Conservation (phyloP, 2,888 invertebrate genomes). For the Punctoribates punctum region DNA sequence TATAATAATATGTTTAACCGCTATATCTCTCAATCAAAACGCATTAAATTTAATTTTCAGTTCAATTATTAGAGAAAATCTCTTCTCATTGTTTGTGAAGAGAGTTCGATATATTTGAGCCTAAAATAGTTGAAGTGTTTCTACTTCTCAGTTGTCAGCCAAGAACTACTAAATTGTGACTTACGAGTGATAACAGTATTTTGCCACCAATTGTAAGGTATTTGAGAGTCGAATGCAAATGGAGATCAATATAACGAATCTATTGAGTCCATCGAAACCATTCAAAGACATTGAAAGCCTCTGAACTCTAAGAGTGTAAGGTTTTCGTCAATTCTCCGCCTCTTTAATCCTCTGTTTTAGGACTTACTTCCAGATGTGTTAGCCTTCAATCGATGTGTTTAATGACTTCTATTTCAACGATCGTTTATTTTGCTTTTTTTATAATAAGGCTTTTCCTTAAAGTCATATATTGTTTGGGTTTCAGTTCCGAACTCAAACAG, state of each 20-base stretch:
- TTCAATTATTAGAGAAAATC: not conserved
- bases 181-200: not conserved
- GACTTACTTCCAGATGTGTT: slow-evolving; percentile 34
- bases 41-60: not conserved
- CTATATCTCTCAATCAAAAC: slow-evolving; percentile 1
- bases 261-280: slow-evolving; percentile 10
- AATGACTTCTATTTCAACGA: slow-evolving; percentile 31
- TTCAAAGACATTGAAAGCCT: not conserved
- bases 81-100: not conserved
- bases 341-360: slow-evolving; percentile 29
- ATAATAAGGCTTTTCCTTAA: not conserved
- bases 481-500: slow-evolving; percentile 6
- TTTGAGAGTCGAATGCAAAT: slow-evolving; percentile 1
- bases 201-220: not conserved
- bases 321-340: slow-evolving; percentile 24
- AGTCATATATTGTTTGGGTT: not conserved
- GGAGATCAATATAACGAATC: not conserved
- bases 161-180: too few relatives aligned
- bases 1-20: slow-evolving; percentile 17
- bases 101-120: not conserved
- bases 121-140: not conserved
- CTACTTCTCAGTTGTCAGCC: not conserved
- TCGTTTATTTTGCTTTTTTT: slow-evolving; percentile 26
- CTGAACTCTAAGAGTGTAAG: not conserved
- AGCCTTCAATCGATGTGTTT: slow-evolving; percentile 28